A percentile compares a stretch with the other conserved stretches of the same genome.
Evolutionary conservation across 2,797 vertebrate species (phyloP).

Genomic region (Aselliscus stoliczkanus): DNA sequence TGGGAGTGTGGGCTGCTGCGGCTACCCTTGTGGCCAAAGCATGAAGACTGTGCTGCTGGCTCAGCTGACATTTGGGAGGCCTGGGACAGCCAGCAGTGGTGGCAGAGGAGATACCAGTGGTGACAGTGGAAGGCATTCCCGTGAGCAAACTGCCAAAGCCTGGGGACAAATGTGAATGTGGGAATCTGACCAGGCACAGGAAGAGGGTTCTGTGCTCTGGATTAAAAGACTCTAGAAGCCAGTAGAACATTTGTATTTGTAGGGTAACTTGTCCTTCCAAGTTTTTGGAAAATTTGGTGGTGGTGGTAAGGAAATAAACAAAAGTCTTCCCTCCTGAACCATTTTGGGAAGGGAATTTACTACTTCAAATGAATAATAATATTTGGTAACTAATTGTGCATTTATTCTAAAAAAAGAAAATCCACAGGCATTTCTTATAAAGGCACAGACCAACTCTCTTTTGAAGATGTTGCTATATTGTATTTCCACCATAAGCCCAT

Average conservation of each 20-base stretch:
- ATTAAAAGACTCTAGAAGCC: neutral
- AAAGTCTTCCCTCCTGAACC: neutral
- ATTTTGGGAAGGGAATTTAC: neutral
- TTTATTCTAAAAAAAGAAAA: neutral
- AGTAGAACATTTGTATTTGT: neutral
- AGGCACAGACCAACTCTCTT: neutral
- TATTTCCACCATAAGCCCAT: neutral
- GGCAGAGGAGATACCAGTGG: neutral
- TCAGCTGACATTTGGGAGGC: neutral
- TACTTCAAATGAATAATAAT: neutral
- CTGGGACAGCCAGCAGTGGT: neutral
- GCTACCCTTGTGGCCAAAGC: neutral
- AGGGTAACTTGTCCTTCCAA: neutral
- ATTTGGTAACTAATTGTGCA: neutral
- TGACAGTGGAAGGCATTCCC: neutral
- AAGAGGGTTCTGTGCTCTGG: too few species aligned
- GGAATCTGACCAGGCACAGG: neutral
- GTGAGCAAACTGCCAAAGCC: accelerated
- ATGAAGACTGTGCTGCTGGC: neutral
- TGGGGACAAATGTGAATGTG: neutral
- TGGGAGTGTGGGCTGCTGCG: too few species aligned
- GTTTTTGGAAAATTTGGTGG: neutral
- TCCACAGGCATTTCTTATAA: neutral
- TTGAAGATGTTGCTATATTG: neutral
- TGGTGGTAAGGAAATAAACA: neutral